These are phyloP conservation scores for Lypha dubia DNA, from an alignment of 2,888 invertebrate species.

Conservation along the genomic window DNA sequence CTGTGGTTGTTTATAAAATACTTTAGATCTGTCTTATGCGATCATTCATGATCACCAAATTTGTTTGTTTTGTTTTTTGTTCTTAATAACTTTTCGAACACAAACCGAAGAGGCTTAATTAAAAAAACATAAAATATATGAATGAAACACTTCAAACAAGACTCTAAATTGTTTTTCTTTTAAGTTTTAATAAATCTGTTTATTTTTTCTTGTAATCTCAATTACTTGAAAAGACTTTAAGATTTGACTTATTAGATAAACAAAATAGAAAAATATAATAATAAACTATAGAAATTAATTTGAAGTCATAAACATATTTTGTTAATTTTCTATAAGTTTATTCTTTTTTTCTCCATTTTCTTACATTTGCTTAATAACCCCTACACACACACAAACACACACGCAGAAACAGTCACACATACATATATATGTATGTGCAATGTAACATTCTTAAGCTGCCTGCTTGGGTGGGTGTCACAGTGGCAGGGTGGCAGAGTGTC, in stretches of 20 bases:
- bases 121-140: conserved; percentile 21
- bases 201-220: conserved; percentile 50
- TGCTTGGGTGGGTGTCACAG: background rate
- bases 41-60: background rate
- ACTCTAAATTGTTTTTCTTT: conserved; percentile 3
- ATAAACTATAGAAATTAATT: conserved; percentile 15
- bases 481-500: background rate
- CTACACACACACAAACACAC: background rate
- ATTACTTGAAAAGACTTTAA: conserved; percentile 62
- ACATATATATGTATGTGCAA: background rate
- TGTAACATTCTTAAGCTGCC: background rate
- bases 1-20: conserved; percentile 60
- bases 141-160: conserved; percentile 4
- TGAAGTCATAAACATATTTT: conserved; percentile 19
- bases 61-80: background rate
- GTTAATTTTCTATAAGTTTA: conserved; percentile 13
- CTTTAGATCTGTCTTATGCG: conserved; percentile 49
- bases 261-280: conserved; percentile 9
- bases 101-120: background rate
- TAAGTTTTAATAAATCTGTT: background rate
- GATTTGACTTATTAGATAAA: conserved; percentile 65
- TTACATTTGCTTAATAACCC: conserved; percentile 12
- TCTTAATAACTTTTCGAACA: background rate
- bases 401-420: background rate
- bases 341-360: conserved; percentile 13